A percentile compares a stretch with the other conserved stretches of the same genome.
phyloP scores from a whole-genome alignment of 2,797 vertebrate genomes.

The Dendrocincla fuliginosa region DNA sequence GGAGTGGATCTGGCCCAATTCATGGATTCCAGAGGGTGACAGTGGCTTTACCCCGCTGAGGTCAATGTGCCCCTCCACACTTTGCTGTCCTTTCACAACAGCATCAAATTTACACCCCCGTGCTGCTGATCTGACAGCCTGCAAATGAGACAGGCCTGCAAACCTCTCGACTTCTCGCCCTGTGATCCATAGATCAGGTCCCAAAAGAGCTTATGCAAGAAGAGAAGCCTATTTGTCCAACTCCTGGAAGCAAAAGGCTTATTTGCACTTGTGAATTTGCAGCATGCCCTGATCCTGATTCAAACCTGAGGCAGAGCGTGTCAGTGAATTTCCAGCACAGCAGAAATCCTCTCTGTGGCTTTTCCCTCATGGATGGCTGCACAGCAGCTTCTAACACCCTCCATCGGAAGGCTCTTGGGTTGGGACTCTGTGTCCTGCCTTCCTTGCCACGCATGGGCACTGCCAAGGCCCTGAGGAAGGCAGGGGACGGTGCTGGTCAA shows the following conservation, averaged over 20 bases:
- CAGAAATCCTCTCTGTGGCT: neutral
- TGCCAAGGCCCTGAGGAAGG: neutral
- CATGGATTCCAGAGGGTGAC: neutral
- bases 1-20: neutral
- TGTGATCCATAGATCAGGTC: neutral
- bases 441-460: neutral
- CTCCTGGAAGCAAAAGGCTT: neutral
- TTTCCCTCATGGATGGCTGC: neutral
- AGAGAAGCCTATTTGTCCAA: neutral
- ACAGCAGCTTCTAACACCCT: neutral
- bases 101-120: neutral
- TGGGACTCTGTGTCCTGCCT: conserved; percentile 14
- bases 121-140: neutral
- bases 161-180: neutral
- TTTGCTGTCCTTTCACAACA: neutral
- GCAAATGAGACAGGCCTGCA: neutral
- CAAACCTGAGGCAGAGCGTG: neutral
- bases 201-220: neutral
- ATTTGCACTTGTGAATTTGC: conserved; percentile 1
- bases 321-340: neutral
- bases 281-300: neutral
- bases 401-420: neutral
- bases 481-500: neutral
- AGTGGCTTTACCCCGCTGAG: neutral
- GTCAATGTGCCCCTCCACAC: neutral